Percentiles rank a stretch among this genome's conserved stretches.
phyloP scores from a whole-genome alignment of 2,113 vertebrate species.

The Cinclus mexicanus region DNA sequence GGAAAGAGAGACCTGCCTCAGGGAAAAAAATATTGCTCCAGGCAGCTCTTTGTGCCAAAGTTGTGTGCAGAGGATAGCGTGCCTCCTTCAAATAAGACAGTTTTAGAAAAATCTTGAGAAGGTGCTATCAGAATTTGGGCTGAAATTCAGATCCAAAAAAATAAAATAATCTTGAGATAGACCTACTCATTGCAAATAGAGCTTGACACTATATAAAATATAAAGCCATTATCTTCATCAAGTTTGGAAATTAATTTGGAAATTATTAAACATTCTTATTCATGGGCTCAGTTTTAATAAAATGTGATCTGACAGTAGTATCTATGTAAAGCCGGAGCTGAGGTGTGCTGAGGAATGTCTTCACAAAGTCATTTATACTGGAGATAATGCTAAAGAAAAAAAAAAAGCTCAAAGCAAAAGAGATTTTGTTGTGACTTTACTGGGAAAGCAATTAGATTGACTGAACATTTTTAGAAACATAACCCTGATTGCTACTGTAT shows the following conservation, averaged over 20 bases:
- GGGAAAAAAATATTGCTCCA: neutral
- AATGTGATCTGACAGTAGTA: neutral
- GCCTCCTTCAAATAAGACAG: neutral
- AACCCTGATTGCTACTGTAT: conserved; percentile 11
- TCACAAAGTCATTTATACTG: neutral
- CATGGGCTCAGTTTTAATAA: neutral
- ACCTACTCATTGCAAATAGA: neutral
- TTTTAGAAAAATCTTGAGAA: neutral
- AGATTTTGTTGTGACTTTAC: neutral
- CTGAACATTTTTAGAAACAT: neutral
- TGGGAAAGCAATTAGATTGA: neutral
- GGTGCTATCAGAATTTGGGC: neutral
- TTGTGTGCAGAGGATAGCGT: rapidly evolving
- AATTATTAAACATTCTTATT: neutral
- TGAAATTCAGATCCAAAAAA: neutral
- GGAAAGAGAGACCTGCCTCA: rapidly evolving
- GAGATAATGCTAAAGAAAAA: neutral
- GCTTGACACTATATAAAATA: neutral
- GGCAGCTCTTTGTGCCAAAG: neutral
- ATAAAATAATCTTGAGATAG: neutral
- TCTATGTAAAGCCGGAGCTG: neutral
- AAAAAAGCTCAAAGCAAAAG: neutral
- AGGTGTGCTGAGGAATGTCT: neutral
- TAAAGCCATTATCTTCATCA: neutral
- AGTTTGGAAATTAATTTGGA: neutral